Evolutionary conservation across 2,888 invertebrate genomes (phyloP).

Genomic region (Cosmia pyralina): DNA sequence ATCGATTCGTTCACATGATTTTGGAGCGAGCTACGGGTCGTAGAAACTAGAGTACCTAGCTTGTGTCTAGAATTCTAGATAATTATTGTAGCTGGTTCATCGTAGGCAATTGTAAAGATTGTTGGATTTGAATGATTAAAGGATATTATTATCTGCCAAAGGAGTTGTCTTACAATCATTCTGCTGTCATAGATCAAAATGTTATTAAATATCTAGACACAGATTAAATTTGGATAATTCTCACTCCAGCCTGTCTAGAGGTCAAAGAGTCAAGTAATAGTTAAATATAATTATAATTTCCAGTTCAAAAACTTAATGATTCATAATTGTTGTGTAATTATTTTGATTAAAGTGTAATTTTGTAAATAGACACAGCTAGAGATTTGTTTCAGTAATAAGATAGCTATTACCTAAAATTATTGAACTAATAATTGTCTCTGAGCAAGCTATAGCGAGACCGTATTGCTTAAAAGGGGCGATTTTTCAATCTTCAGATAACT

Average conservation of each 20-base stretch:
- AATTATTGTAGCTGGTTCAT: too few species aligned
- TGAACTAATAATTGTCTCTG: neutral
- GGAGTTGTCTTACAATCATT: neutral
- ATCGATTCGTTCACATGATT: too few species aligned
- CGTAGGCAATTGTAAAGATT: too few species aligned
- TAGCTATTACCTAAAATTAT: neutral
- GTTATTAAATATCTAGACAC: slow-evolving; percentile 2
- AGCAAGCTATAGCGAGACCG: too few species aligned
- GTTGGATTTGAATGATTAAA: too few species aligned
- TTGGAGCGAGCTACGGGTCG: too few species aligned
- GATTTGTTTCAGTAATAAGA: neutral
- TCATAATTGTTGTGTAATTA: slow-evolving; percentile 10
- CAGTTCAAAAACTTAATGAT: slow-evolving; percentile 23
- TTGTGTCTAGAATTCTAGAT: too few species aligned
- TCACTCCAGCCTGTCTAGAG: slow-evolving; percentile 41
- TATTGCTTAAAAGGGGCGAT: too few species aligned
- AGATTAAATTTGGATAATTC: neutral
- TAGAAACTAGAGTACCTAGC: too few species aligned
- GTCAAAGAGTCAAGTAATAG: slow-evolving; percentile 5
- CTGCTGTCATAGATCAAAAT: slow-evolving; percentile 4
- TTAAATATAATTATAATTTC: slow-evolving; percentile 5
- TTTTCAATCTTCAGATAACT: too few species aligned
- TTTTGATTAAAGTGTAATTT: slow-evolving; percentile 20
- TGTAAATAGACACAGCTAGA: neutral
- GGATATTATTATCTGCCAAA: too few species aligned